Base-by-base conservation (phyloP, 2,113 vertebrate species). In the Boulengeromyrus knoepffleri region DNA sequence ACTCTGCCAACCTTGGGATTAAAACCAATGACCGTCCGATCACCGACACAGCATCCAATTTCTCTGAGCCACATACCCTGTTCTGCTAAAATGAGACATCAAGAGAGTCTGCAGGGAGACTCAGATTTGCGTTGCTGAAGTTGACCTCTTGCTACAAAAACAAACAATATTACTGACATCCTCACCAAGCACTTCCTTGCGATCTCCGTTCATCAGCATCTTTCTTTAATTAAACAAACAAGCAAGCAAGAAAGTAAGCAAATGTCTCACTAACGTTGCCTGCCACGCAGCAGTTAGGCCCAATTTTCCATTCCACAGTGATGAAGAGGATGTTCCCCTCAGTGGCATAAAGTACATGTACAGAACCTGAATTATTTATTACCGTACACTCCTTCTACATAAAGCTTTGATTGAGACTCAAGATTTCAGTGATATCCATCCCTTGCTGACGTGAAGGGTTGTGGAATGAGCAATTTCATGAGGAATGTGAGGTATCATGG, bases 401-500 rank as follows among this genome's bases (percentile, higher is more conserved):
- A 77, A 42, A 42, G 36, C 13, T 77, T 77, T 77, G 31, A 77
- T 19, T 77, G 36, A 77, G 15, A 77, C 74, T 77, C 17, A 36
- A 42, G 31, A 36, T 42, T 19, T 42, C 74, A 77, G 31, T n/a
- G 21, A n/a, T 62, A n/a, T 62, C 6, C 56, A 62, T 70, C 58
- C 27, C 10, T 74, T 77, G 74, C 4, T 77, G 36, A 77, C 0
- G 31, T 17, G 70, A 77, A 77, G 36, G 36, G 12, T 19, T 36
- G 15, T 42, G 5, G 74, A 19, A 42, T 46, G 83, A 85, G 45
- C 21, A 46, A 46, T 42, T 46, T 24, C 24, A 47, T 47, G 83
- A n/a, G 6, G 6, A 45, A 19, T 3, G 2, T 24, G 21, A n/a
- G 46, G 49, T 31, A 52, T 87, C 84, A 91, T 91, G 91, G 92